These are phyloP conservation scores for Aurelia aurita DNA, from an alignment of 30 jellyfish, hydroid and myxozoan species.

Conservation along the genomic window DNA sequence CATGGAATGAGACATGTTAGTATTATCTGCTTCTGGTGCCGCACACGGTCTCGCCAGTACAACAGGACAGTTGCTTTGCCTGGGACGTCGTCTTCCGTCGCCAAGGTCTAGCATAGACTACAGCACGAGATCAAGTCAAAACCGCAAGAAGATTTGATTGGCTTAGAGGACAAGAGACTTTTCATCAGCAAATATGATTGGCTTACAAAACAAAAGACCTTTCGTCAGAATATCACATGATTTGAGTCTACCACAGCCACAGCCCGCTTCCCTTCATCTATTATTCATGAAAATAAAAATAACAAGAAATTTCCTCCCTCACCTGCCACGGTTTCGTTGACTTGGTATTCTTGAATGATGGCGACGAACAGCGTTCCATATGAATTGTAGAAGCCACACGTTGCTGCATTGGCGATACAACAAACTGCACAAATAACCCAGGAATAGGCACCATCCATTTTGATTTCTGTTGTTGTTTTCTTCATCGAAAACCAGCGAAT, in stretches of 20 bases:
- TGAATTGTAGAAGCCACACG: constrained; percentile 82
- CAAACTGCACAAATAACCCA: constrained; percentile 84
- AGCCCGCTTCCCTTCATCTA: constrained; percentile 20
- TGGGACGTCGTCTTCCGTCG: too few relatives aligned
- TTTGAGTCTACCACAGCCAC: constrained; percentile 26
- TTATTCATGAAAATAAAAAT: constrained; percentile 33
- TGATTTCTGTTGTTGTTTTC: neutral
- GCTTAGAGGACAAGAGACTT: neutral
- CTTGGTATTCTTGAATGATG: constrained; percentile 66
- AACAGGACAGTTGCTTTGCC: too few relatives aligned
- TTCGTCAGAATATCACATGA: constrained; percentile 29
- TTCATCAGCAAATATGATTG: neutral
- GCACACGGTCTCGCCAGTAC: too few relatives aligned
- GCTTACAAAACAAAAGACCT: neutral
- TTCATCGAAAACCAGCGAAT: neutral
- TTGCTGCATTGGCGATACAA: constrained; percentile 80
- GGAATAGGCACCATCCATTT: constrained; percentile 50
- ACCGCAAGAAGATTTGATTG: too few relatives aligned
- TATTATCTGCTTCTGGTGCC: too few relatives aligned
- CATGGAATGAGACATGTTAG: too few relatives aligned
- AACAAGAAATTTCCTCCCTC: constrained; percentile 5
- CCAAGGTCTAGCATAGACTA: too few relatives aligned
- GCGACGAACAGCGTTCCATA: constrained; percentile 90
- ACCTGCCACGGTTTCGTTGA: constrained; percentile 93
- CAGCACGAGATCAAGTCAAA: too few relatives aligned